A percentile compares a stretch with the other conserved stretches of the same genome.
Conservation (phyloP, 2,888 invertebrate genomes). For the Trichacis sp. region DNA sequence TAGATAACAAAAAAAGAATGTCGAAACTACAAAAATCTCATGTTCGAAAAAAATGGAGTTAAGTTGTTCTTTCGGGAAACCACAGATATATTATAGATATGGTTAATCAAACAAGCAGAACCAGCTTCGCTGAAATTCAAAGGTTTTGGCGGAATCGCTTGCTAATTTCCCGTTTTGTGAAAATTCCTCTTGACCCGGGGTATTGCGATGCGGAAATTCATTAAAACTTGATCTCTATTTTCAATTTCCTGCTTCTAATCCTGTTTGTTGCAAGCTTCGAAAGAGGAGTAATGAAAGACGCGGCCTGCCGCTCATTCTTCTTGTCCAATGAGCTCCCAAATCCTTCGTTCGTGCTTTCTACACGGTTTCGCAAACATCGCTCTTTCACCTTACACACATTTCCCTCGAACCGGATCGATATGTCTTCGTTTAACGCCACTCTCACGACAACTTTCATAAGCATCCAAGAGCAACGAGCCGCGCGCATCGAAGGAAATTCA, state of each 20-base stretch:
- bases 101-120: too few relatives aligned
- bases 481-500: conserved; percentile 12
- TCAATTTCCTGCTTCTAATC: conserved; percentile 9
- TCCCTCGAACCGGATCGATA: conserved; percentile 27
- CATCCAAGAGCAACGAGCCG: conserved; percentile 27
- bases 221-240: conserved; percentile 10
- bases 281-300: conserved; percentile 5
- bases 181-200: not conserved
- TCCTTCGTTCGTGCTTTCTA: not conserved
- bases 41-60: too few relatives aligned
- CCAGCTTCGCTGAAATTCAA: not conserved
- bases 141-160: conserved; percentile 13
- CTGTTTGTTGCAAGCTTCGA: conserved; percentile 2
- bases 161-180: conserved; percentile 16
- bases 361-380: conserved; percentile 3
- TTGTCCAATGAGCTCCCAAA: conserved; percentile 1
- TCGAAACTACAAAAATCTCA: too few relatives aligned
- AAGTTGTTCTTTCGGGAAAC: too few relatives aligned
- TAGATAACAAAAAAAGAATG: too few relatives aligned
- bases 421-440: conserved; percentile 7
- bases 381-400: conserved; percentile 16
- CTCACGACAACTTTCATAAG: conserved; percentile 25
- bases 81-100: too few relatives aligned
- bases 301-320: not conserved
- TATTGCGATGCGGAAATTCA: conserved; percentile 6